Conservation (phyloP, 2,797 vertebrate genomes). For the Danio jaintianensis region DNA sequence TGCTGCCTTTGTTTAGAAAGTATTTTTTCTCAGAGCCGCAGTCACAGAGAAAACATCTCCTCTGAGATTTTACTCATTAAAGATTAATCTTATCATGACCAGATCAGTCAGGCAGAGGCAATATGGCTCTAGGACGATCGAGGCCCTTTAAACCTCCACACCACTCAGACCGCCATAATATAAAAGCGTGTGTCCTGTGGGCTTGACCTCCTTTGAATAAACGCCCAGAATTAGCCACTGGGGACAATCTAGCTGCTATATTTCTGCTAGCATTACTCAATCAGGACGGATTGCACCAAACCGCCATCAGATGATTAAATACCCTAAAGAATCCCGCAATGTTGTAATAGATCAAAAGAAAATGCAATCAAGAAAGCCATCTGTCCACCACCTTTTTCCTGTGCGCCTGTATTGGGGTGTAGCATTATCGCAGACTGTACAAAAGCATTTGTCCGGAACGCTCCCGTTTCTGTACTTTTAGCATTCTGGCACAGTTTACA, state of each 20-base stretch:
- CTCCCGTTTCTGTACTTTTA: constrained; percentile 29
- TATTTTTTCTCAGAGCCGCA: constrained; percentile 38
- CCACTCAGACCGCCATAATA: constrained; percentile 68
- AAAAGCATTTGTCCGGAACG: constrained; percentile 8
- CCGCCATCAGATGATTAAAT: constrained; percentile 76
- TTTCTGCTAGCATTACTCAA: constrained; percentile 64
- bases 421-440: constrained; percentile 21
- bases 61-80: constrained; percentile 75
- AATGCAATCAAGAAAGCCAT: constrained; percentile 31
- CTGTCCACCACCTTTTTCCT: constrained; percentile 32
- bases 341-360: constrained; percentile 48
- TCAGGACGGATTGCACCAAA: constrained; percentile 60
- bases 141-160: constrained; percentile 43
- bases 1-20: not conserved
- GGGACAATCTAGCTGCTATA: constrained; percentile 62
- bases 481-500: constrained; percentile 26
- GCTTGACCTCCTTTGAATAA: constrained; percentile 56
- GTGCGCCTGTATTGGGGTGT: constrained; percentile 13
- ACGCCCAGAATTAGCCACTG: constrained; percentile 69
- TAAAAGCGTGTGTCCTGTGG: constrained; percentile 61
- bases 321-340: constrained; percentile 48
- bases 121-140: constrained; percentile 10
- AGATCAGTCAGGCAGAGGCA: constrained; percentile 66
- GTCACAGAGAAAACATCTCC: constrained; percentile 63
- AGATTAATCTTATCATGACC: constrained; percentile 76